Evolutionary conservation across 2,797 vertebrate genomes (phyloP).

Genomic region (Liparis tanakae): DNA sequence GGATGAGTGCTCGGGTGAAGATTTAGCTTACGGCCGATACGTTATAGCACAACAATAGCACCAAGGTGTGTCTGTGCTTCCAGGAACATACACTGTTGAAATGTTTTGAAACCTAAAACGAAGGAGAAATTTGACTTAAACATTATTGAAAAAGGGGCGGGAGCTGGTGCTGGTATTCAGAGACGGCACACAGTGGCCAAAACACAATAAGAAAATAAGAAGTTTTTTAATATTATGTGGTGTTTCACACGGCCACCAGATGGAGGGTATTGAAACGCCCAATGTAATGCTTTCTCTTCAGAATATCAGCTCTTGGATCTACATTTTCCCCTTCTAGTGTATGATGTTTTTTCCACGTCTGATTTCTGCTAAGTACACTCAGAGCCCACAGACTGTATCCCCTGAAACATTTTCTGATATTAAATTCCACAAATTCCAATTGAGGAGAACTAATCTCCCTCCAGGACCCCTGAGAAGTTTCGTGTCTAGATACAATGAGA

Average conservation of each 20-base stretch:
- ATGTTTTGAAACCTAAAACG: constrained; percentile 54
- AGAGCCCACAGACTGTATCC: constrained; percentile 36
- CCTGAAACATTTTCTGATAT: constrained; percentile 64
- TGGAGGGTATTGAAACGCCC: constrained; percentile 47
- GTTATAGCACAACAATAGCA: constrained; percentile 62
- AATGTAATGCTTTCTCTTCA: constrained; percentile 37
- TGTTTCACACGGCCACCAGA: constrained; percentile 50
- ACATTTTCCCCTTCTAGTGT: constrained; percentile 29
- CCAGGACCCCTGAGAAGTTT: constrained; percentile 51
- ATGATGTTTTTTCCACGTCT: constrained; percentile 40
- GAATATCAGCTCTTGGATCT: constrained; percentile 51
- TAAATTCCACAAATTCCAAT: constrained; percentile 71
- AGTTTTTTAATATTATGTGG: constrained; percentile 47
- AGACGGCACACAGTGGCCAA: constrained; percentile 30
- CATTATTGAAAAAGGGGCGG: constrained; percentile 29
- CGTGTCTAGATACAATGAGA: constrained; percentile 51
- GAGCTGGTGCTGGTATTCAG: constrained; percentile 37
- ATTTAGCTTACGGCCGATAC: constrained; percentile 54
- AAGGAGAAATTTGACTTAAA: constrained; percentile 50
- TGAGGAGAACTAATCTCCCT: constrained; percentile 43
- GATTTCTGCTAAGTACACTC: constrained; percentile 24
- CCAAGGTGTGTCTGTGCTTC: constrained; percentile 35
- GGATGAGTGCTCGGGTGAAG: constrained; percentile 36
- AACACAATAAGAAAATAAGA: constrained; percentile 41
- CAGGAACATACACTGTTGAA: constrained; percentile 42